These are phyloP conservation scores for Ypsolopha scabrella DNA, from an alignment of 2,888 invertebrate genomes.

Conservation along the genomic window DNA sequence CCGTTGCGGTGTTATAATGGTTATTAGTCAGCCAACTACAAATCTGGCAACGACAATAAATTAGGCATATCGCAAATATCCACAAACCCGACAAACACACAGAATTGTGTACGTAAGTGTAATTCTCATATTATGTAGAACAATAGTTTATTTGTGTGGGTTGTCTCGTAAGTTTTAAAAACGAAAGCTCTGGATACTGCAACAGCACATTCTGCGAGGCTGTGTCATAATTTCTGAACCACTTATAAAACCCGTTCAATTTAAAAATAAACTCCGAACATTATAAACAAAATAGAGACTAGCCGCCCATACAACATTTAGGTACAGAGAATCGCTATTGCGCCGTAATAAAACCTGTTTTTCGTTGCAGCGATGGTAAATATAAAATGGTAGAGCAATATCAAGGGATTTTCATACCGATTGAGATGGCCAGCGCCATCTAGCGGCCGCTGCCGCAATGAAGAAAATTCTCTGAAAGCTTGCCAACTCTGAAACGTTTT, in stretches of 20 bases:
- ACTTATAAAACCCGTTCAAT: constrained; percentile 56
- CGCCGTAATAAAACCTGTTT: neutral
- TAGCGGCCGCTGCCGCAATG: constrained; percentile 20
- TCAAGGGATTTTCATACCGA: neutral
- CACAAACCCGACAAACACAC: too few relatives aligned
- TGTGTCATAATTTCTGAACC: constrained; percentile 48
- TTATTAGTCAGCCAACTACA: too few relatives aligned
- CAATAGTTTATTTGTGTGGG: neutral
- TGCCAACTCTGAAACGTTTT: constrained; percentile 20
- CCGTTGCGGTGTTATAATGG: too few relatives aligned
- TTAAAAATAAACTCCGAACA: constrained; percentile 56
- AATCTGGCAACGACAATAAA: too few relatives aligned
- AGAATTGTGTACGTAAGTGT: too few relatives aligned
- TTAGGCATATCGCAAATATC: too few relatives aligned
- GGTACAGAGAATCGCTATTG: neutral
- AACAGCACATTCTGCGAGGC: constrained; percentile 24
- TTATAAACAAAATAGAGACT: constrained; percentile 35
- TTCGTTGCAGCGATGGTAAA: neutral
- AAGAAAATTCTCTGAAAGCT: constrained; percentile 25
- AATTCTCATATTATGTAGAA: neutral
- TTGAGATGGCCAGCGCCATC: constrained; percentile 32
- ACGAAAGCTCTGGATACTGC: constrained; percentile 5
- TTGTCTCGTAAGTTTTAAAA: neutral
- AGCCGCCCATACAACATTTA: neutral
- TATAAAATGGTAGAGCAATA: neutral